These are phyloP conservation scores for Rhabdophis nuchalis DNA, from an alignment of 2,797 vertebrate genomes.

Conservation along the genomic window DNA sequence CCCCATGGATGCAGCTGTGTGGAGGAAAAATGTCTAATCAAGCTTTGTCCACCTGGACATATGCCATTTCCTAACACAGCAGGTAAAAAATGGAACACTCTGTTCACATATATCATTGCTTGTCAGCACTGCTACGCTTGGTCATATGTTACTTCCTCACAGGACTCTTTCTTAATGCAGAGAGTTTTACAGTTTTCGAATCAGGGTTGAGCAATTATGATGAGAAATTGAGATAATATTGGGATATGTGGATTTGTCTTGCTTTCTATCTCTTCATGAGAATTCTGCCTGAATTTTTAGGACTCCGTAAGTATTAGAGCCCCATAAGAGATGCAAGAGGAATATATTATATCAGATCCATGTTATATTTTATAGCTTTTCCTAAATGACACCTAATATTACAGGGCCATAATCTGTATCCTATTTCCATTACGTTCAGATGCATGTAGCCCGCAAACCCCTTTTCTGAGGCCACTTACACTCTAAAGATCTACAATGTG, in stretches of 20 bases:
- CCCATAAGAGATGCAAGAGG: not conserved
- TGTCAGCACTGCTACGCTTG: not conserved
- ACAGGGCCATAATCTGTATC: not conserved
- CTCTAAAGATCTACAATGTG: not conserved
- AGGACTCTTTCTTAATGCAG: not conserved
- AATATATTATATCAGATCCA: not conserved
- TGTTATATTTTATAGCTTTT: not conserved
- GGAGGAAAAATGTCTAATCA: not conserved
- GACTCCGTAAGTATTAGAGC: not conserved
- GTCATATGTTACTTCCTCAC: not conserved
- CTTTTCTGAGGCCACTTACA: not conserved
- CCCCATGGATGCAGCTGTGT: conserved; percentile 3
- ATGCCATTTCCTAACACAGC: conserved; percentile 8
- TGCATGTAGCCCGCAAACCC: not conserved
- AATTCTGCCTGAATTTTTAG: not conserved
- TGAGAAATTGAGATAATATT: not conserved
- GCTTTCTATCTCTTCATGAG: not conserved
- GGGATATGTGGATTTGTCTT: not conserved
- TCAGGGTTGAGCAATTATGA: not conserved
- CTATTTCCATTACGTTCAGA: not conserved
- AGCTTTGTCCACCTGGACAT: not conserved
- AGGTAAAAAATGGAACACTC: not conserved
- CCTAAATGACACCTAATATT: not conserved
- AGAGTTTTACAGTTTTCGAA: not conserved
- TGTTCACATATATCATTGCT: conserved; percentile 1